phyloP scores from a whole-genome alignment of 2,113 vertebrate species.

The Eidolon helvum region DNA sequence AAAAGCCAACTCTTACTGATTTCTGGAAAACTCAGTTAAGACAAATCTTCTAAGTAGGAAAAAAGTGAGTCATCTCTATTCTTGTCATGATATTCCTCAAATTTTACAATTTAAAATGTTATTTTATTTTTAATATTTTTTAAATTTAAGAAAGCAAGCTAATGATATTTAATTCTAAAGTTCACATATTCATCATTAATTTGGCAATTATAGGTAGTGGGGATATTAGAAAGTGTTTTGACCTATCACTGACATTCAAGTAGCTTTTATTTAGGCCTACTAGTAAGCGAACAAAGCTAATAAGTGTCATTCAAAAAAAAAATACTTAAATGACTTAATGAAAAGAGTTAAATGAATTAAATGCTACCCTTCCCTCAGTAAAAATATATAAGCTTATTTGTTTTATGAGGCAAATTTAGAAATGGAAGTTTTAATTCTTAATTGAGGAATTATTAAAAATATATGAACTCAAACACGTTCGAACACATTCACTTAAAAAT shows the following conservation, averaged over 20 bases:
- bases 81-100: neutral
- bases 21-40: constrained; percentile 56
- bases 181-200: neutral
- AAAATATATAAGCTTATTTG: neutral
- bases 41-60: neutral
- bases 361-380: neutral
- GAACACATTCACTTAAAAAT: neutral
- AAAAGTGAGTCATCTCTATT: neutral
- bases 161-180: neutral
- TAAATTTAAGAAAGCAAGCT: neutral
- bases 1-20: neutral
- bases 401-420: neutral
- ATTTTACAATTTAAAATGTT: neutral
- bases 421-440: neutral
- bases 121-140: constrained; percentile 30
- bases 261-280: neutral
- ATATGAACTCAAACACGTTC: neutral
- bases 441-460: constrained; percentile 20
- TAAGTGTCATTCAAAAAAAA: neutral
- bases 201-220: neutral
- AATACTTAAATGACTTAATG: neutral
- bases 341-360: neutral
- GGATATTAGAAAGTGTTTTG: neutral
- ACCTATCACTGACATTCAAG: neutral
- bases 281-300: neutral